These are phyloP conservation scores for Poecile montanus DNA, from an alignment of 2,797 vertebrate species.

Conservation along the genomic window DNA sequence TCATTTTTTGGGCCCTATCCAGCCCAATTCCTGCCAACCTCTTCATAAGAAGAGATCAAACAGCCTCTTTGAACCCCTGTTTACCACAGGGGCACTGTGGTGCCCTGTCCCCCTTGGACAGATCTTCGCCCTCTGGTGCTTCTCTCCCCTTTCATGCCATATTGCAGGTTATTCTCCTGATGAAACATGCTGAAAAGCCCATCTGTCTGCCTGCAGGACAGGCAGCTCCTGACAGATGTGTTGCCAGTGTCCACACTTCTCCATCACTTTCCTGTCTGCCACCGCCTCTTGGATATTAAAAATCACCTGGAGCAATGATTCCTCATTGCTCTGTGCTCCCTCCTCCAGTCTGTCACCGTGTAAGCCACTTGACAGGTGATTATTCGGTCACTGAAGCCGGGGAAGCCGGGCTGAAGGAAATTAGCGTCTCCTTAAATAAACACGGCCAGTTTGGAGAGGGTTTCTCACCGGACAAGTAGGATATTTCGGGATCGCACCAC, in stretches of 20 bases:
- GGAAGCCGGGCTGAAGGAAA: background rate
- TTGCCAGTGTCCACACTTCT: background rate
- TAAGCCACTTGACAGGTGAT: conserved; percentile 49
- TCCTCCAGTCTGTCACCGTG: background rate
- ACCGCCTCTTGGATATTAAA: conserved; percentile 27
- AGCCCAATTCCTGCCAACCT: background rate
- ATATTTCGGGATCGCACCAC: background rate
- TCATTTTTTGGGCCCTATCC: background rate
- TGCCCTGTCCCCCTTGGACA: background rate
- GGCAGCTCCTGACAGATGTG: conserved; percentile 7
- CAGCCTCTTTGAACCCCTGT: background rate
- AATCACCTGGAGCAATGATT: conserved; percentile 11
- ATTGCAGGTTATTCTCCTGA: background rate
- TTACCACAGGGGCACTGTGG: background rate
- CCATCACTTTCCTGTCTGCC: conserved; percentile 17
- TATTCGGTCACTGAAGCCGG: background rate
- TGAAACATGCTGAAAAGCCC: background rate
- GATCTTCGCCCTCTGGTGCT: background rate
- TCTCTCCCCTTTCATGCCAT: background rate
- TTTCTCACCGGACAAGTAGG: background rate
- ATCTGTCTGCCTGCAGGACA: background rate
- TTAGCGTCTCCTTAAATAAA: conserved; percentile 28
- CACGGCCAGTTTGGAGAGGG: background rate
- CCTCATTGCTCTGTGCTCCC: background rate
- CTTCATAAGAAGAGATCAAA: background rate